phyloP scores from a whole-genome alignment of 2,797 vertebrate species.

The Streptopelia turtur region DNA sequence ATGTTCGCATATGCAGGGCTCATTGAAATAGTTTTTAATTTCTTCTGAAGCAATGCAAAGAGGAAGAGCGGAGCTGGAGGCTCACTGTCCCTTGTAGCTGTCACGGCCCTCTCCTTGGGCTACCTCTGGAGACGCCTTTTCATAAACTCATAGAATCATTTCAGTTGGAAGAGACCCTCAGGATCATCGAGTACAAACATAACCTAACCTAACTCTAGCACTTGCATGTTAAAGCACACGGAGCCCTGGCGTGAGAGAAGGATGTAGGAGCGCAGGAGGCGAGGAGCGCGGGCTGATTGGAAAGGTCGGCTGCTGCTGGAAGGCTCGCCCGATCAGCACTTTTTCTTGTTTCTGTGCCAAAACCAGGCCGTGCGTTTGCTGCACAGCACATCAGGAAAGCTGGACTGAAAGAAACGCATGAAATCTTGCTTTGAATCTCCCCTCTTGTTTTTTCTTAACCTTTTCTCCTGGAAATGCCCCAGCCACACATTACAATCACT shows the following conservation, averaged over 20 bases:
- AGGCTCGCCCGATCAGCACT: conserved; percentile 16
- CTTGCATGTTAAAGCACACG: background rate
- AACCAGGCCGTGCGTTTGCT: conserved; percentile 25
- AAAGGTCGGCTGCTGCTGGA: background rate
- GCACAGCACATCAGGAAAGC: background rate
- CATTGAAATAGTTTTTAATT: background rate
- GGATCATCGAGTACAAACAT: too few relatives aligned
- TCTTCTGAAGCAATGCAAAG: background rate
- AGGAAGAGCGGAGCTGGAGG: background rate
- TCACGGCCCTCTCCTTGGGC: background rate
- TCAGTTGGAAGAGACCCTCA: too few relatives aligned
- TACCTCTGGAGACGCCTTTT: background rate
- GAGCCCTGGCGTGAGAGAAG: background rate
- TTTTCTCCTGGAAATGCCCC: background rate
- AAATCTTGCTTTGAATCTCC: background rate
- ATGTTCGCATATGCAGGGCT: background rate
- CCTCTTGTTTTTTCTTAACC: background rate
- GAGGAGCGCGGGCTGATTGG: background rate
- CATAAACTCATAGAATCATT: too few relatives aligned
- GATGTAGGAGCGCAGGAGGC: background rate
- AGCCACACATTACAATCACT: rapidly evolving
- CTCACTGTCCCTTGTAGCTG: background rate
- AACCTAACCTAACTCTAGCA: too few relatives aligned
- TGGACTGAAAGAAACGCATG: background rate
- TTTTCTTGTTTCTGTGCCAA: conserved; percentile 70